Percentiles rank a stretch among this genome's conserved stretches.
These are phyloP conservation scores for Anastrepha ludens DNA, from an alignment of 1,140 invertebrate species.

Conservation along the genomic window DNA sequence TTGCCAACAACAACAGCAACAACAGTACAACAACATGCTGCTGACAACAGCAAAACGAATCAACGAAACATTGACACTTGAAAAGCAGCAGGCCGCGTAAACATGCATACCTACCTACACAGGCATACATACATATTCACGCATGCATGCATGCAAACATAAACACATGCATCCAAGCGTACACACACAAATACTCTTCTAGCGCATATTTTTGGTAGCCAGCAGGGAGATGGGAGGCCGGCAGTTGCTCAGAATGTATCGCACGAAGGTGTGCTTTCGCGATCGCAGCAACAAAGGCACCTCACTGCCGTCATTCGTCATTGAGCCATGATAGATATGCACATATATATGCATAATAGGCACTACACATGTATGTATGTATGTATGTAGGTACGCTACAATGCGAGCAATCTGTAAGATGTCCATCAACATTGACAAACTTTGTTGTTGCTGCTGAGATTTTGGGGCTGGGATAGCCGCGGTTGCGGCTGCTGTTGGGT, in stretches of 20 bases:
- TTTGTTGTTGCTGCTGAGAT: not conserved
- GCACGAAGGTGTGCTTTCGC: constrained; percentile 12
- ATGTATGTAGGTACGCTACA: not conserved
- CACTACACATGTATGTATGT: not conserved
- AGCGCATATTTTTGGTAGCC: not conserved
- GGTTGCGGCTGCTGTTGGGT: not conserved
- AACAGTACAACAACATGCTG: not conserved
- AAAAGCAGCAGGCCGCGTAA: constrained; percentile 4
- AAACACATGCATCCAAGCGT: not conserved
- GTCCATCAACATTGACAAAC: constrained; percentile 53
- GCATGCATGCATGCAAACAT: too few relatives aligned
- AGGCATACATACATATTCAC: too few relatives aligned
- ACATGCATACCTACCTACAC: not conserved
- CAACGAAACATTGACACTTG: constrained; percentile 24
- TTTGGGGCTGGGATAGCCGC: not conserved
- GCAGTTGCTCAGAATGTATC: not conserved
- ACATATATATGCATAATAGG: not conserved
- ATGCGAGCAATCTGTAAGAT: constrained; percentile 53
- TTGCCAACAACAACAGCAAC: not conserved
- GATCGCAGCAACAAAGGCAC: not conserved
- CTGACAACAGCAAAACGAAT: not conserved
- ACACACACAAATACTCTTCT: not conserved
- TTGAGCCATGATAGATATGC: not conserved
- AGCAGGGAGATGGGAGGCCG: not conserved
- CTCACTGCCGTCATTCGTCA: not conserved